Evolutionary conservation across 2,797 vertebrate genomes (phyloP), one percentile per base, ranked within the genome.

Genomic region (Semotilus atromaculatus): DNA sequence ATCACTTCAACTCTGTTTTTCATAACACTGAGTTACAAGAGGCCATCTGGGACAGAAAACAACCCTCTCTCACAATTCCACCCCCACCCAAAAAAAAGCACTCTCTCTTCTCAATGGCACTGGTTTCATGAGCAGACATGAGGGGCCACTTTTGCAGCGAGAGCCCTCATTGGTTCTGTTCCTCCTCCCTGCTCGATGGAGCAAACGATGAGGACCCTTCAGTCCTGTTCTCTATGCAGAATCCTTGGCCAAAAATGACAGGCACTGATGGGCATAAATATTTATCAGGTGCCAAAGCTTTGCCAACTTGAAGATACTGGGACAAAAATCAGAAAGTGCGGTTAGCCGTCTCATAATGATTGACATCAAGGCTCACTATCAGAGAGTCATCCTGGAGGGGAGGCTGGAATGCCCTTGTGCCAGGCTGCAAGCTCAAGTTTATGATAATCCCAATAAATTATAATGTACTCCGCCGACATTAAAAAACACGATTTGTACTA

Each of bases 381-480:
- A 89, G 87, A 93, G 92, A 93, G 91, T 93, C 91, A 93, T 93
- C 92, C 88, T 88, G 88, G 91, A 51, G 90, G 89, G 86, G 90
- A 92, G 89, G 85, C 89, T 90, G 88, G 86, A 92, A 90, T 93
- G 90, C 85, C 89, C 86, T 88, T 76, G 87, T 90, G 90, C 85
- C 85, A 85, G 14, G 91, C 89, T 92, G 88, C 86, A 72, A 62
- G 87, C 88, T 88, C 89, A 90, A 90, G 88, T 94, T 94, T 94
- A 94, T 93, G 92, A 93, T 95, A 94, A 95, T 95, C 92, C 90
- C 92, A 93, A 94, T 95, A 93, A 94, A 95, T 94, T 92, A 94
- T 90, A 93, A 94, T 92, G 90, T 86, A 36, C 91, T 85, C 90
- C 88, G 86, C 88, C 90, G 91, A 93, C 91, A 93, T 94, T 93